Evolutionary conservation across 2,797 vertebrate genomes (phyloP), one percentile per base, ranked within the genome.

Genomic region (Protonibea diacanthus): DNA sequence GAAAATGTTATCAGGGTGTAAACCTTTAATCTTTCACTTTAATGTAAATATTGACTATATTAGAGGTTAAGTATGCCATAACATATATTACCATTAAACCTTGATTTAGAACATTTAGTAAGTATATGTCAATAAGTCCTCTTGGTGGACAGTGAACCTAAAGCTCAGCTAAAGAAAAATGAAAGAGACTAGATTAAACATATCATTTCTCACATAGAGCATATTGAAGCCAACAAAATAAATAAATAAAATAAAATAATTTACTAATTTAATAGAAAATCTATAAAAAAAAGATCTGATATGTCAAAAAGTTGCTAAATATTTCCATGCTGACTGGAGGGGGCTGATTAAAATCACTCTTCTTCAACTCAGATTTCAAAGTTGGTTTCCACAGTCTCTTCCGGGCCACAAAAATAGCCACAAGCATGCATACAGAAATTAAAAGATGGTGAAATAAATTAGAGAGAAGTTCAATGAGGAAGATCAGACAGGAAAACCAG

Each of bases 371-470:
- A 64, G 33, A 69, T 78, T 72, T 55, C 27, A 80, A 82, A 76
- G 23, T n/a, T 14, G 9, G 40, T 47, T 60, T 84, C 45, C 58
- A 72, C 49, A 73, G 61, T 44, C 49, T 61, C 51, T n/a, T 85
- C 80, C 68, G 64, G 80, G 74, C 71, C 76, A 65, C 73, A 86
- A 42, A 82, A 88, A 63, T 58, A 82, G 60, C 74, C 33, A 70
- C 49, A 17, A n/a, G 55, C 74, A 77, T 70, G 76, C 49, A 47
- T 40, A 70, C 21, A 84, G 47, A 88, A 89, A 91, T 84, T 75
- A 80, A 84, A 92, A 88, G 78, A 80, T 52, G 63, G 40, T 48
- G 29, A 88, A 79, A 85, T 86, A 92, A 93, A 94, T 93, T 87
- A 91, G 58, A 92, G 91, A 88, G 83, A 68, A 85, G 85, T 77